phyloP scores from a whole-genome alignment of 2,888 invertebrate genomes.

The Agrotis segetum region DNA sequence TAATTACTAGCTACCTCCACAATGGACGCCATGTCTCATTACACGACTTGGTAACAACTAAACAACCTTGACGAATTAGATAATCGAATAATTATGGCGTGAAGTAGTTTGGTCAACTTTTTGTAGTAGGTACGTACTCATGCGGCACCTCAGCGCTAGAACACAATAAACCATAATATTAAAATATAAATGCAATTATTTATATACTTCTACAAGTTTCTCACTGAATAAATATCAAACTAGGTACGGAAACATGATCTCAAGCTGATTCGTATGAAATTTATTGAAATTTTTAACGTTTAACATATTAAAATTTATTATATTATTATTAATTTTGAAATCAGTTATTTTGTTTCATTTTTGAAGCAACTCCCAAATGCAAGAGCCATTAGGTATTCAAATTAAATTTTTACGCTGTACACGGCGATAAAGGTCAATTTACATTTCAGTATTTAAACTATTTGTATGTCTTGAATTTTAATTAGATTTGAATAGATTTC shows the following conservation, averaged over 20 bases:
- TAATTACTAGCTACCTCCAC: neutral
- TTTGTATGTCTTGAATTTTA: no score
- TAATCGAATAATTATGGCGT: conserved; percentile 47
- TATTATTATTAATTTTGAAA: conserved; percentile 76
- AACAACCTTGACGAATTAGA: conserved; percentile 38
- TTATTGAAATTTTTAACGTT: conserved; percentile 78
- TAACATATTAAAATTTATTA: conserved; percentile 74
- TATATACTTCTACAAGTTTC: conserved; percentile 26
- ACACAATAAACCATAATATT: conserved; percentile 38
- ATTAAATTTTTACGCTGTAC: neutral
- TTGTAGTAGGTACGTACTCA: conserved; percentile 38
- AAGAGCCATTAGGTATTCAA: neutral
- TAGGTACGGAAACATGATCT: conserved; percentile 73
- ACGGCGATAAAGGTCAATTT: neutral
- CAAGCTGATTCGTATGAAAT: conserved; percentile 70
- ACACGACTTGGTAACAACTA: conserved; percentile 2
- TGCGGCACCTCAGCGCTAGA: conserved; percentile 21
- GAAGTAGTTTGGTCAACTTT: conserved; percentile 17
- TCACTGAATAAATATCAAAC: conserved; percentile 37
- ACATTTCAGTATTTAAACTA: neutral
- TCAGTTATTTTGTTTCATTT: conserved; percentile 66
- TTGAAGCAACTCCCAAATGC: neutral
- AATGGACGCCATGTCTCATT: conserved; percentile 20
- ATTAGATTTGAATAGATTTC: no score
- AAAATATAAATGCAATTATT: conserved; percentile 37